Evolutionary conservation across 2,113 vertebrate genomes (phyloP), one percentile per base, ranked within the genome.

Genomic region (Recurvirostra avosetta): DNA sequence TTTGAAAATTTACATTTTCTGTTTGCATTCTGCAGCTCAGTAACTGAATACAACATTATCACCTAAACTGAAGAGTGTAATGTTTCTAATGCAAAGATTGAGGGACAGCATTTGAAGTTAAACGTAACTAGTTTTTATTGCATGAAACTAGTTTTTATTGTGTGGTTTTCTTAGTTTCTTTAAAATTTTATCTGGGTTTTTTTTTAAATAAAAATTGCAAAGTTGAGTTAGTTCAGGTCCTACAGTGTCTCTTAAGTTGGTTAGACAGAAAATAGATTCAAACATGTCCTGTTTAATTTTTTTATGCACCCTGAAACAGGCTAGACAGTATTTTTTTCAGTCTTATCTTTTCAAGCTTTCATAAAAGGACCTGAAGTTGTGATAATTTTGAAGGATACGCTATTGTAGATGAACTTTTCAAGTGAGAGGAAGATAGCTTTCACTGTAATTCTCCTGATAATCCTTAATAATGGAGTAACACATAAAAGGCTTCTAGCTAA

Each of bases 401-500:
- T 90, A 81, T 50, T 36, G 36, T 55, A 77, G 80, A 83, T 92
- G 34, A 84, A 91, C 52, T 95, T 97, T 97, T 95, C 86, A 85
- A 88, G 83, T 95, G 55, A 92, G 29, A 84, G 80, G 62, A 89
- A 77, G 80, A 92, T 79, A 23, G 63, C 15, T 92, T 94, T 93
- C 91, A 53, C 59, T 68, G 16, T 15, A 38, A 41, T 87, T 86
- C 86, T 74, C 92, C 94, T 94, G 84, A 88, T 88, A 86, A 53
- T 67, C 61, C 73, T 93, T 90, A 91, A 95, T 71, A 96, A 95
- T 68, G 9, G 65, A 89, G 38, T 43, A 84, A 40, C 21, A 75
- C 76, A 93, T 96, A 59, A 98, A 97, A 98, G 88, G 32, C 56
- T 65, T 90, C 82, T 80, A 65, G 47, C 5, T 68, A 95, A 91